Base-by-base conservation (phyloP, 2,888 invertebrate genomes). In the Endotricha flammealis region DNA sequence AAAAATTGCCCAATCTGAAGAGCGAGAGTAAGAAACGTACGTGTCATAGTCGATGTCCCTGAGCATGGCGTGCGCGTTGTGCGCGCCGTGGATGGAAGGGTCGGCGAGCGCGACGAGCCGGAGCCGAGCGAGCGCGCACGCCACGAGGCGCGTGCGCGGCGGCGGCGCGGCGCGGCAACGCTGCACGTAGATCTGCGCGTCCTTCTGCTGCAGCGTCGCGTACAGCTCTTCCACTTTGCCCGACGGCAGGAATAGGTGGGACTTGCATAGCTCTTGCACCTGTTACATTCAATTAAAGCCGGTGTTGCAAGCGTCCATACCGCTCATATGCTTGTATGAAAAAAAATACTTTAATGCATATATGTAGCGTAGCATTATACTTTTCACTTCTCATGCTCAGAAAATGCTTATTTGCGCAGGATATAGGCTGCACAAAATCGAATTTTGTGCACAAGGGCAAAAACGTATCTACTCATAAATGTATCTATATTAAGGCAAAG, bases 171-270 rank as follows among this genome's bases (percentile, higher is more conserved):
- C 69, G 35, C 83, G 70, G 20, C 71, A 65, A 0, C 85, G 63
- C 72, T 98, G 96, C 39, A 99, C 94, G 79, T 99, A 99, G 59
- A 99, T 98, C 73, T 97, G 96, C 0, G 97, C 95, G 76, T 97
- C 97, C 66, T 95, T 96, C 64, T 94, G 94, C 5, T 92, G 92
- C 49, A 99, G 79, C 50, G 94, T 95, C 0, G 92, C 90, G 72
- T 96, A 95, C 7, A 99, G 85, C 61, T 97, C 95, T 53, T 98
- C 97, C 0, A 95, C 92, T 63, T 95, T 95, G 1, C 91, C 94
- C 5, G 93, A 93, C 0, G 97, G 95, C 24, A 96, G 88, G 50
- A 96, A 89, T 3, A 96, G 83, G 58, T 96, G 93, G 2, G 93
- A 92, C 61, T 94, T 93, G 64, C 93, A 92, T 13, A 97, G 87